Percentiles rank a stretch among this genome's conserved stretches.
These are phyloP conservation scores for Norana najaformis DNA, from an alignment of 2,888 invertebrate genomes.

Conservation along the genomic window DNA sequence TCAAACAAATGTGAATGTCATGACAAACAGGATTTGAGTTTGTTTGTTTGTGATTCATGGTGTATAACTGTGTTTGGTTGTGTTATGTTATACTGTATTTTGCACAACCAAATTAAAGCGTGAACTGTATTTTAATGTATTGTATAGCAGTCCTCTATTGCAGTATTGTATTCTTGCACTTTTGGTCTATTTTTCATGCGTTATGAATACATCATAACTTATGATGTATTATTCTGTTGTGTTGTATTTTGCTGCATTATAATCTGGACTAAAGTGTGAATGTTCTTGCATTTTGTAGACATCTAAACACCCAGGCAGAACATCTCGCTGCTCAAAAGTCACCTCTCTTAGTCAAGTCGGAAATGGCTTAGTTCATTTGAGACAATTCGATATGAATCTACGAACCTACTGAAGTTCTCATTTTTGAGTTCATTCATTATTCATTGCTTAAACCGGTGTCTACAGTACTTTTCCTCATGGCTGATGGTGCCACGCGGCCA, in stretches of 20 bases:
- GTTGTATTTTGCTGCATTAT: not conserved
- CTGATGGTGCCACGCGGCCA: not conserved
- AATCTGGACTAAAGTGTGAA: not conserved
- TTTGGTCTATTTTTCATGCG: not conserved
- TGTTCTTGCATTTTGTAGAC: not conserved
- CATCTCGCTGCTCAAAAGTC: conserved; percentile 9
- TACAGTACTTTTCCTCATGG: not conserved
- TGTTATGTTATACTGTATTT: not conserved
- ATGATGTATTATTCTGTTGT: no score
- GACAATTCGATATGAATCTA: not conserved
- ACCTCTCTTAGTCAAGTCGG: conserved; percentile 13
- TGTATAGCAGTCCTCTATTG: no score
- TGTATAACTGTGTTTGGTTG: not conserved
- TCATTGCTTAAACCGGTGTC: not conserved
- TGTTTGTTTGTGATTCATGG: not conserved
- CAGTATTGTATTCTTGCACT: no score
- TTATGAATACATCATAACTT: no score
- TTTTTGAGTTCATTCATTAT: not conserved
- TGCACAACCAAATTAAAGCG: not conserved
- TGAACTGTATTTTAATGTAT: no score
- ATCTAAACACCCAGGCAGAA: conserved; percentile 23
- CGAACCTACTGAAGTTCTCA: not conserved
- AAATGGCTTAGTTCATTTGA: not conserved
- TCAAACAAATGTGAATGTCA: not conserved
- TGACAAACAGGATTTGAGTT: not conserved